These are phyloP conservation scores for Cepphus grylle DNA, from an alignment of 2,113 vertebrate species.

Conservation along the genomic window DNA sequence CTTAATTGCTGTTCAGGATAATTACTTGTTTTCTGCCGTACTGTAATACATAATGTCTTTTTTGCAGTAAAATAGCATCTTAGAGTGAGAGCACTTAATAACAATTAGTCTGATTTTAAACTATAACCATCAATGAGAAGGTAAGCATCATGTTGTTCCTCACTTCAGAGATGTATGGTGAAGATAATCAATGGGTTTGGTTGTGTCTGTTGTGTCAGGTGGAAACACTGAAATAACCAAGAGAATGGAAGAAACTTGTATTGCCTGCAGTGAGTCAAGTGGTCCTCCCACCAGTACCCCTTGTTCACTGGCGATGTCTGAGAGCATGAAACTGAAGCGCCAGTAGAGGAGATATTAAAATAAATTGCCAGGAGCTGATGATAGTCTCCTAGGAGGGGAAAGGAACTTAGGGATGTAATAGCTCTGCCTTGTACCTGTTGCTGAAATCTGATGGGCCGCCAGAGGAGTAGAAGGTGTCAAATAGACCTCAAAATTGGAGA, in stretches of 20 bases:
- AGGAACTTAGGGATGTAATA: background rate
- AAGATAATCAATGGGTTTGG: background rate
- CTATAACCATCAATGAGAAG: background rate
- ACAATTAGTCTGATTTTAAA: background rate
- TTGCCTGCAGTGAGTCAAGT: background rate
- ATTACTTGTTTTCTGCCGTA: background rate
- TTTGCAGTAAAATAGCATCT: background rate
- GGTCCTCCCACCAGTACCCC: background rate
- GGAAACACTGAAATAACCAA: background rate
- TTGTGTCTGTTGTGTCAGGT: background rate
- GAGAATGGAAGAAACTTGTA: background rate
- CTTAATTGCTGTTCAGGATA: background rate
- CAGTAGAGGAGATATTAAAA: background rate
- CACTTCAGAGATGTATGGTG: background rate
- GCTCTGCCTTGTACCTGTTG: background rate
- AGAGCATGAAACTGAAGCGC: background rate
- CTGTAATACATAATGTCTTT: background rate
- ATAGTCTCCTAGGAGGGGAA: background rate
- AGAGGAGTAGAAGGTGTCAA: background rate
- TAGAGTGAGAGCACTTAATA: background rate
- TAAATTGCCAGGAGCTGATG: background rate
- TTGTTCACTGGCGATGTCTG: background rate
- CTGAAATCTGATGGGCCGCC: background rate
- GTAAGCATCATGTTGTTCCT: background rate
- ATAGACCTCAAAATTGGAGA: background rate